Conservation (phyloP, 2,113 vertebrate species). For the Odobenus rosmarus region DNA sequence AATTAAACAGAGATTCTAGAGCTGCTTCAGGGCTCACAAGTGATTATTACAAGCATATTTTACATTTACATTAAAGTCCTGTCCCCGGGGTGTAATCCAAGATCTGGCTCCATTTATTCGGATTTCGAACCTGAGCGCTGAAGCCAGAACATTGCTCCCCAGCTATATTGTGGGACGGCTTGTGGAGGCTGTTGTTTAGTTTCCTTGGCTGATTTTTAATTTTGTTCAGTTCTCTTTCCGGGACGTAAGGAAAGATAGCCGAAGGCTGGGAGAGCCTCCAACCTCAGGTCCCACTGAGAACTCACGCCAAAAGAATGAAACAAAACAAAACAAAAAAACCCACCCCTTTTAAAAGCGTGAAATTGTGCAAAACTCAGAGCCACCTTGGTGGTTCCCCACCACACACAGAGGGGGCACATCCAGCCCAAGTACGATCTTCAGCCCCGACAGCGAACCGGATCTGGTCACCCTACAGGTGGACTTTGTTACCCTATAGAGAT, state of each 20-base stretch:
- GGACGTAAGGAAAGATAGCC: neutral
- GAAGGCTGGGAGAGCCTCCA: neutral
- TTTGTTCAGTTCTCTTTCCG: neutral
- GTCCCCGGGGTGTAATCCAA: neutral
- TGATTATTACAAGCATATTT: slow-evolving; percentile 45
- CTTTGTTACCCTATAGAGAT: fast-evolving
- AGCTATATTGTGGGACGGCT: neutral
- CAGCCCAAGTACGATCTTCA: neutral
- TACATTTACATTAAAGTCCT: slow-evolving; percentile 20
- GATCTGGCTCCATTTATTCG: neutral
- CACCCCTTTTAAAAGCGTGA: neutral
- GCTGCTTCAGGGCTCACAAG: neutral
- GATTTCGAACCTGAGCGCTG: neutral
- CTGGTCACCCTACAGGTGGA: too few species aligned
- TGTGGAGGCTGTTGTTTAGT: neutral
- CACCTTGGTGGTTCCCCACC: neutral
- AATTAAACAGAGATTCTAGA: slow-evolving; percentile 63
- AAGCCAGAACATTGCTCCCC: neutral
- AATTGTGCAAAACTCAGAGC: neutral
- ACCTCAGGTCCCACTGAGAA: neutral
- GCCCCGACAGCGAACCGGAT: fast-evolving
- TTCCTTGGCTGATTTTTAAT: neutral
- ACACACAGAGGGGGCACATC: neutral
- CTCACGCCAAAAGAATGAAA: neutral
- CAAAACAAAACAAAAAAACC: neutral